Conservation (phyloP, 2,797 vertebrate species). For the Microhierax caerulescens region DNA sequence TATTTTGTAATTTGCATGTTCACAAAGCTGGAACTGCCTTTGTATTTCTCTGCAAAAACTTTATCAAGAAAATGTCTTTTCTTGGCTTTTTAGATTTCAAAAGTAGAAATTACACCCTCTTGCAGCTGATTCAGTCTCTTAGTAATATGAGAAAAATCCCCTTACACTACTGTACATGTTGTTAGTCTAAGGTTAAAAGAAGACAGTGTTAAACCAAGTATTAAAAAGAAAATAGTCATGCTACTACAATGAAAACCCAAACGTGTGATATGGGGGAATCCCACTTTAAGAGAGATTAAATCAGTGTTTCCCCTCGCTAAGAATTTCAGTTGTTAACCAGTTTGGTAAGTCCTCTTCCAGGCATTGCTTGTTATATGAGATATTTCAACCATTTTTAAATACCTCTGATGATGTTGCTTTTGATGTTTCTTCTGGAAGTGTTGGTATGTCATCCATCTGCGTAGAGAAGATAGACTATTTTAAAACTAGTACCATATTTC, state of each 20-base stretch:
- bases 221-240: background rate
- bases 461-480: background rate
- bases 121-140: background rate
- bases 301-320: background rate
- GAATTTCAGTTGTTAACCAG: background rate
- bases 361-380: background rate
- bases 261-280: background rate
- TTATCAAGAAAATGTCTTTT: background rate
- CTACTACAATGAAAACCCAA: background rate
- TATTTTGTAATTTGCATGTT: background rate
- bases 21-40: background rate
- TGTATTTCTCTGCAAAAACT: background rate
- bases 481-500: background rate
- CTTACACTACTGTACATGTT: background rate
- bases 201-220: background rate
- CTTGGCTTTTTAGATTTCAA: background rate
- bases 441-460: background rate
- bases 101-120: background rate
- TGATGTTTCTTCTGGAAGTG: background rate
- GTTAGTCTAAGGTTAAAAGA: background rate
- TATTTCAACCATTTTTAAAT: background rate
- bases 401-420: background rate
- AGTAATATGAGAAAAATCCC: background rate
- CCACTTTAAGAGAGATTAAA: background rate
- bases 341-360: background rate